phyloP scores from a whole-genome alignment of 2,888 invertebrate genomes.

The Augochlorella aurata region DNA sequence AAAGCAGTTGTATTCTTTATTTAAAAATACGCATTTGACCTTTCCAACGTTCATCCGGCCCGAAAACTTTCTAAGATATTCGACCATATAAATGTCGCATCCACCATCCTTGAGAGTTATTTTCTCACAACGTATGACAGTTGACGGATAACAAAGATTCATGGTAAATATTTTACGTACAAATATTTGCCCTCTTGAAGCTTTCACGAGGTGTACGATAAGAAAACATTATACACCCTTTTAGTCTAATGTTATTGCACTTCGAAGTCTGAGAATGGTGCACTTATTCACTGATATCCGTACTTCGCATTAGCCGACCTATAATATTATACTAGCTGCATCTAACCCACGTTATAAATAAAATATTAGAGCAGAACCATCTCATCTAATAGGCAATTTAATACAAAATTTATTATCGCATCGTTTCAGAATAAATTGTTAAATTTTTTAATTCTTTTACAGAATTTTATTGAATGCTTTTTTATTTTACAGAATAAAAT shows the following conservation, averaged over 20 bases:
- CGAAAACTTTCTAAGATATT: background rate
- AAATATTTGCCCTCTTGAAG: conserved; percentile 6
- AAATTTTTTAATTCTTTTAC: no score
- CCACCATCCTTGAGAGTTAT: background rate
- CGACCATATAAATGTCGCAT: background rate
- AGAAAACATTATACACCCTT: background rate
- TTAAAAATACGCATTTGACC: background rate
- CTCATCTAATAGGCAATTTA: background rate
- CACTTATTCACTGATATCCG: background rate
- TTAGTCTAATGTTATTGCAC: conserved; percentile 2
- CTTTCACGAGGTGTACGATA: background rate
- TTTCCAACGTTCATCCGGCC: background rate
- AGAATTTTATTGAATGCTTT: no score
- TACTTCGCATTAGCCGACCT: background rate
- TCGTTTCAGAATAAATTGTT: no score
- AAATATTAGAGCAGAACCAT: background rate
- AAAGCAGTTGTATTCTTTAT: background rate
- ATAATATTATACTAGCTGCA: background rate
- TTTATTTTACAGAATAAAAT: no score
- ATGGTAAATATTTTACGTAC: conserved; percentile 3
- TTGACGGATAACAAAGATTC: background rate
- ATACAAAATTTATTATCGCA: no score
- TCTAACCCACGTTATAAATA: background rate
- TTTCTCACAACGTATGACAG: background rate
- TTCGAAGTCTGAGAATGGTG: background rate